Percentiles rank a stretch among this genome's conserved stretches.
Conservation (phyloP, 64 coral and sea anemone genomes). For the Orbicella faveolata region DNA sequence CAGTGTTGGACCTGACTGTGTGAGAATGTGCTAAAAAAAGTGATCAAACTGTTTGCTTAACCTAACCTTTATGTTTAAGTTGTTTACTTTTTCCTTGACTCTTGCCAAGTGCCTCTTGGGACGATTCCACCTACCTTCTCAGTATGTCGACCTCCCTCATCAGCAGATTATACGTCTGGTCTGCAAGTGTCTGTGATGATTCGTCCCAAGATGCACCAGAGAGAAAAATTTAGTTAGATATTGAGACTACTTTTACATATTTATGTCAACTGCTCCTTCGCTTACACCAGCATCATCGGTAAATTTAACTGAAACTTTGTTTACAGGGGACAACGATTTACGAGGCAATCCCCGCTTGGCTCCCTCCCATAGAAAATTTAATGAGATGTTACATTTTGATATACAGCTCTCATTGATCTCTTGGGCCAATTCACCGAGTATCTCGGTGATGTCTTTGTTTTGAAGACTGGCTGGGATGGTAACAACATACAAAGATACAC, state of each 20-base stretch:
- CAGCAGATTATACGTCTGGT: not conserved
- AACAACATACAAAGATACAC: too few relatives aligned
- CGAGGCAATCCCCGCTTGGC: slow-evolving; percentile 32
- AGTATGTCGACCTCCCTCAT: not conserved
- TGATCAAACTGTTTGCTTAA: too few relatives aligned
- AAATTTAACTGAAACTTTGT: slow-evolving; percentile 78
- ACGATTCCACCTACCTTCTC: not conserved
- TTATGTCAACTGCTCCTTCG: slow-evolving; percentile 58
- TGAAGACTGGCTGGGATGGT: not conserved
- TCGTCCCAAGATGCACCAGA: too few relatives aligned
- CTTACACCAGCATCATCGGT: slow-evolving; percentile 54
- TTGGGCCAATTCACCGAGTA: slow-evolving; percentile 47
- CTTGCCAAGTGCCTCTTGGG: slow-evolving; percentile 18
- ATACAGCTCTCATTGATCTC: slow-evolving; percentile 12
- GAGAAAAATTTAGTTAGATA: too few relatives aligned
- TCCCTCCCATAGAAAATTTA: slow-evolving; percentile 61
- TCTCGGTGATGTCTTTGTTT: slow-evolving; percentile 28
- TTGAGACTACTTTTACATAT: too few relatives aligned
- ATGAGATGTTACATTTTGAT: slow-evolving; percentile 67
- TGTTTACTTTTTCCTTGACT: slow-evolving; percentile 28
- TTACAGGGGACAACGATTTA: slow-evolving; percentile 56
- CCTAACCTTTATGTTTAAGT: not conserved
- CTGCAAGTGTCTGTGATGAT: too few relatives aligned
- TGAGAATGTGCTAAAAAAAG: too few relatives aligned
- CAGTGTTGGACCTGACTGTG: too few relatives aligned